These are phyloP conservation scores for Helicoverpa assulta DNA, from an alignment of 2,888 invertebrate species.

Conservation along the genomic window DNA sequence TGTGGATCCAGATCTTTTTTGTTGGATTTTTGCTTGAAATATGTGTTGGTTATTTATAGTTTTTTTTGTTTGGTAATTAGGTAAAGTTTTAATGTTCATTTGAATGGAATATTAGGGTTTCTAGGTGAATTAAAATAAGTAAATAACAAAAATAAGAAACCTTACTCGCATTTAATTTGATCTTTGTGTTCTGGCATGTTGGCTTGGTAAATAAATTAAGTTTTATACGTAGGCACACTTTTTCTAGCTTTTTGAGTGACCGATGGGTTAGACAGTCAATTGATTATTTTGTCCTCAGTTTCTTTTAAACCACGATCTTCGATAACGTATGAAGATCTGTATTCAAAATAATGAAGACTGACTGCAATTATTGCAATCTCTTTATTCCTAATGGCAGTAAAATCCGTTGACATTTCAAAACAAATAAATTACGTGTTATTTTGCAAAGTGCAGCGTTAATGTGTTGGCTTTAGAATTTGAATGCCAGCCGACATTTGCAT, in stretches of 20 bases:
- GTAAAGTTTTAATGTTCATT: not conserved
- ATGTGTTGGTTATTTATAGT: not conserved
- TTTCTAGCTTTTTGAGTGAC: too few relatives aligned
- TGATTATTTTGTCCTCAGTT: too few relatives aligned
- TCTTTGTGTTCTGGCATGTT: too few relatives aligned
- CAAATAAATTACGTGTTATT: conserved; percentile 47
- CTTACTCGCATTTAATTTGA: too few relatives aligned
- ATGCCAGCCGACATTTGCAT: conserved; percentile 41
- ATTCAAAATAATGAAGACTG: not conserved
- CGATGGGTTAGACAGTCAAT: too few relatives aligned
- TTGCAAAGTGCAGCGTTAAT: conserved; percentile 47
- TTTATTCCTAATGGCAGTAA: conserved; percentile 25
- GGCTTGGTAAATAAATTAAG: too few relatives aligned
- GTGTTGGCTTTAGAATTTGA: conserved; percentile 31
- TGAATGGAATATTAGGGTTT: too few relatives aligned
- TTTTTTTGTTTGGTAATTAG: not conserved
- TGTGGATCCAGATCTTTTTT: conserved; percentile 38
- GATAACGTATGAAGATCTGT: too few relatives aligned
- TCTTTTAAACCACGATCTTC: too few relatives aligned
- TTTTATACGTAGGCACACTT: too few relatives aligned
- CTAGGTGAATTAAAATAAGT: too few relatives aligned
- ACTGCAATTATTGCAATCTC: conserved; percentile 1
- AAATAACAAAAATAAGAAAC: too few relatives aligned
- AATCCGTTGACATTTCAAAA: conserved; percentile 45
- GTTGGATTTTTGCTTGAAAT: not conserved